Base-by-base conservation (phyloP, 2,888 invertebrate genomes). In the Adineta ricciae region DNA sequence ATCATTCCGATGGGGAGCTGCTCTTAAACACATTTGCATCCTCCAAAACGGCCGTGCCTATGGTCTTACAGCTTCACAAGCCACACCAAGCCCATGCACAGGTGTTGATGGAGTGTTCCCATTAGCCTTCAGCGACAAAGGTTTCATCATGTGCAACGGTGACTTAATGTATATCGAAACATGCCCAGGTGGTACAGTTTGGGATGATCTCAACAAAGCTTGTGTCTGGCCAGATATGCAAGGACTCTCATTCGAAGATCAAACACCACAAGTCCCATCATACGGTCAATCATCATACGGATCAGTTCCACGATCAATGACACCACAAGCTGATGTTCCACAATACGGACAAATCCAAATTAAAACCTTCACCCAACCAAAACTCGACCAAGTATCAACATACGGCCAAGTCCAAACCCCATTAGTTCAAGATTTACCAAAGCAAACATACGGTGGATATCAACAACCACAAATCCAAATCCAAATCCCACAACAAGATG, bases 101-200 rank as follows among this genome's bases (percentile, higher is more conserved):
- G 38, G 38, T 38, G 7, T 2, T 56, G 27, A 73, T 73, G 73
- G 38, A 19, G 11, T 38, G 38, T 27, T 11, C 7, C 19, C 73
- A 7, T 73, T 73, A 38, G 36, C 21, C 8, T 7, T 73, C 19
- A 73, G 21, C 8, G 21, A 73, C 9, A 73, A 73, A 73, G 73
- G 73, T 73, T 73, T 73, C 24, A 73, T 73, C 21, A 73, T 73
- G 38, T 73, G 73, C 19, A 36, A 73, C 38, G 38, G 38, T 73
- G 24, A 73, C 4, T 27, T 0, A 38, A 38, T 73, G 36, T 73
- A 36, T 21, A 8, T 73, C 21, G 73, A 73, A 73, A 21, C 73
- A 38, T 73, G 73, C 21, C 73, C 73, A 73, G 73, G 73, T 73
- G 73, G 73, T 73, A 38, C 38, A 36, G 2, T 73, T 73, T 73